These are phyloP conservation scores for Phaedon cochleariae DNA, from an alignment of 2,888 invertebrate genomes.

Conservation along the genomic window DNA sequence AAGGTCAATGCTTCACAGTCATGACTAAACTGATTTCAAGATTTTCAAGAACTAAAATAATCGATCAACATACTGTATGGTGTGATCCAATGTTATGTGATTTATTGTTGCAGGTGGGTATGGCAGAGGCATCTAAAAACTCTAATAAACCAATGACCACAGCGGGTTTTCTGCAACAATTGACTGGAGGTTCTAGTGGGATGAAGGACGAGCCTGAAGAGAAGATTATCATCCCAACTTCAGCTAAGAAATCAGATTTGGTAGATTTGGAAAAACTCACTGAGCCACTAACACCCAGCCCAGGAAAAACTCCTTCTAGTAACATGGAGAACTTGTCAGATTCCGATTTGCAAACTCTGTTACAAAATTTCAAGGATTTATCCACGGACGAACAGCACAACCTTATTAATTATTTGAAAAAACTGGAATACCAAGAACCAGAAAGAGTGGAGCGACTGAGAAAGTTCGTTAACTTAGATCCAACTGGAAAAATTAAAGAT, in stretches of 20 bases:
- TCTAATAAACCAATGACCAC: constrained; percentile 65
- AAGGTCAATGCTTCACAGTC: too few species aligned
- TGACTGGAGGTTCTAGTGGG: constrained; percentile 36
- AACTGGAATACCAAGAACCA: constrained; percentile 80
- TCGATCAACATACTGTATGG: too few species aligned
- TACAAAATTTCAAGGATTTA: constrained; percentile 84
- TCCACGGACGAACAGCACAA: constrained; percentile 84
- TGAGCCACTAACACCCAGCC: constrained; percentile 44
- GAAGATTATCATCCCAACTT: constrained; percentile 24
- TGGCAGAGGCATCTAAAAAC: constrained; percentile 70
- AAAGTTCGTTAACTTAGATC: constrained; percentile 75
- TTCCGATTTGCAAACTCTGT: constrained; percentile 78
- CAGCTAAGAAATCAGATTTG: constrained; percentile 20
- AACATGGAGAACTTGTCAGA: constrained; percentile 80
- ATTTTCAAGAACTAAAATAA: too few species aligned
- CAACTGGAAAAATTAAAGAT: constrained; percentile 39
- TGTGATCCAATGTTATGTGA: too few species aligned
- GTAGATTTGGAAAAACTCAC: constrained; percentile 38
- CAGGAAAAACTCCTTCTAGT: constrained; percentile 39
- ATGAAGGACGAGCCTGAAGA: constrained; percentile 27
- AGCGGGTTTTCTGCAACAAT: constrained; percentile 62
- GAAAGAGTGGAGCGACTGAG: constrained; percentile 79
- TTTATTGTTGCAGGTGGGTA: constrained; percentile 64
- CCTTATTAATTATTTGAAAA: constrained; percentile 82
- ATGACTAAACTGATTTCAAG: too few species aligned